Base-by-base conservation (phyloP, 1,140 invertebrate species). In the Cyclargus thomasi region DNA sequence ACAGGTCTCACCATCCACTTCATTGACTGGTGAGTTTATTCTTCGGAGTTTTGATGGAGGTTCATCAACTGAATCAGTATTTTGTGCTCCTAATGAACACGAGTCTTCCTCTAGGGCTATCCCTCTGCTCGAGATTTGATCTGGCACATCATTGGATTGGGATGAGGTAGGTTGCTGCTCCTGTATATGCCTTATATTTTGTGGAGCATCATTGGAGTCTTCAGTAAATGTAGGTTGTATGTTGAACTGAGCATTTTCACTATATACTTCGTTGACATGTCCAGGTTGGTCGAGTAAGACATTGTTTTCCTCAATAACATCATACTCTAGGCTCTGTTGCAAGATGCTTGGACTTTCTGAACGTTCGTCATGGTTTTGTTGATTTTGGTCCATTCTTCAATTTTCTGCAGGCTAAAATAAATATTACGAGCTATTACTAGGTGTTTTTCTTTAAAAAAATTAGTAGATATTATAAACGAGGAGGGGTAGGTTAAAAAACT, bases 1-100 rank as follows among this genome's bases (percentile, higher is more conserved):
- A 76, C 97, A 99, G 0, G 91, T 92, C 73, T 94, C 92, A 14
- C 94, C 95, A 67, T 95, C 93, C 36, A 93, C 92, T 18, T 92
- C 85, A 2, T 92, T 91, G 1, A 91, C 72, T 0, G 80, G 78
- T 0, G 82, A 80, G 36, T 67, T 77, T 4, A 89, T 36, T 62
- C 80, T 85, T 29, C 86, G 76, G 0, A 89, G 62, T 74, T 89
- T 89, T 0, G 81, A 77, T 5, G 86, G 86, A 5, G 85, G 86
- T 70, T 83, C 85, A 0, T 78, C 74, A 0, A 71, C 63, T 8
- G 39, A 57, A 68, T 67, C 67, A 21, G 53, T 36, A 23, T 39
- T 57, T 47, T 55, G 53, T 35, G 36, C 10, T 8, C 20, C 65
- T 59, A 17, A 23, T 20, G 57, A 29, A n/a, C 21, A 63, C 29